Evolutionary conservation across 2,888 invertebrate genomes (phyloP).

Genomic region (Scrobipalpa atriplicella): DNA sequence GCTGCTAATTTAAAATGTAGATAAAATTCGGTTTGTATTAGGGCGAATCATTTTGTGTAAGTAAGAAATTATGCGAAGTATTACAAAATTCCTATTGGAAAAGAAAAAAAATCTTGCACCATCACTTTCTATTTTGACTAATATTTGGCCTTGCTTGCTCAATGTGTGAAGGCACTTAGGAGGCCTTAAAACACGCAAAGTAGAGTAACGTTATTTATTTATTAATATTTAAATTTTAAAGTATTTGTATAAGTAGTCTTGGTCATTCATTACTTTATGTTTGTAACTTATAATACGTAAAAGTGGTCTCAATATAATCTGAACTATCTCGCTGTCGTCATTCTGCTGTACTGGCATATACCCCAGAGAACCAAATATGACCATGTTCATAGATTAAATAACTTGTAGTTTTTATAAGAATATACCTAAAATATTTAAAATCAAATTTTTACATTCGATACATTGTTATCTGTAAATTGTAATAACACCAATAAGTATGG

Average conservation of each 20-base stretch:
- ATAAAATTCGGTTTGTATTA: background rate
- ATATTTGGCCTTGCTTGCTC: conserved; percentile 26
- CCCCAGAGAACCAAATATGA: conserved; percentile 25
- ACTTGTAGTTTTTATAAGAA: conserved; percentile 51
- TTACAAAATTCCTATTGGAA: background rate
- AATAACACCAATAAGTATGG: conserved; percentile 1
- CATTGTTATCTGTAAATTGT: background rate
- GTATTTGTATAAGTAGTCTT: background rate
- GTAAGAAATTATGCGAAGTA: background rate
- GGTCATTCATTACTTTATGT: background rate
- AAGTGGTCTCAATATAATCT: conserved; percentile 7
- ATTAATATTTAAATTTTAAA: background rate
- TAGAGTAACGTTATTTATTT: background rate
- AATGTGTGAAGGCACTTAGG: background rate
- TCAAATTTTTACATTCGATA: background rate
- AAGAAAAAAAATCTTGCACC: background rate
- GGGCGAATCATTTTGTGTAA: background rate
- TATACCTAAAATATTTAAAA: conserved; percentile 39
- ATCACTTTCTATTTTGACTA: background rate
- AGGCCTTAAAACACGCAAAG: background rate
- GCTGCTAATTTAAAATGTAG: background rate
- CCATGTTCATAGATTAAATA: conserved; percentile 20
- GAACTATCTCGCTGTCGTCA: background rate
- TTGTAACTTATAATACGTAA: background rate
- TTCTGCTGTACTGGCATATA: background rate